Evolutionary conservation across 2,113 vertebrate species (phyloP), one percentile per base, ranked within the genome.

Genomic region (Muntiacus reevesi): DNA sequence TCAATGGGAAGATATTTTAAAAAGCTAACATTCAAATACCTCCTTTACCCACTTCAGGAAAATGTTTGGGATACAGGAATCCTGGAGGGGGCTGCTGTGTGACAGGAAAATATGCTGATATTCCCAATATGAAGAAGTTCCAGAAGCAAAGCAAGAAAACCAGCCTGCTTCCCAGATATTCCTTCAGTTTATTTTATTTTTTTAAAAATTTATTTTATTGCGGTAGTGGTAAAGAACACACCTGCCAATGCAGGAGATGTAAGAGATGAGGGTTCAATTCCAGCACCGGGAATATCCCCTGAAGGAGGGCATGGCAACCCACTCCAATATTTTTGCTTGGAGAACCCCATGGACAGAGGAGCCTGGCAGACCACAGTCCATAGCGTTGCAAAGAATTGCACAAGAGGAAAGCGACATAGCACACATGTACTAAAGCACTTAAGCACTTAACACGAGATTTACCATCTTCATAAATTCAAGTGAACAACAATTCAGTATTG

Each of bases 1-100:
- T 79, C 57, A 85, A 50, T 57, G 90, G 43, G 57, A 89, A 87
- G 71, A 87, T 60, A 92, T 78, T 45, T 93, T 59, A 27, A 62
- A 91, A 96, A n/a, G 21, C 28, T 45, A 82, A 33, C 40, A 55
- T 85, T 91, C 33, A 55, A 67, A 88, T 47, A 36, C 12, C 27
- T 76, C n/a, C 21, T 84, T 36, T 60, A 83, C 33, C 59, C 3
- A 93, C 23, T 50, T 71, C 11, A 45, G 15, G 1, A 15, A 97
- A 45, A 13, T 71, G 76, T 92, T 87, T 50, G 50, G 17, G 12
- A 36, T 52, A 40, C 30, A 71, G 36, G 95, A 71, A 47, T 87
- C 40, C 40, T 6, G 25, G 23, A 15, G 11, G 1, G 33, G 14
- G 28, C 3, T 0, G 4, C 19, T 43, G 40, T 92, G 23, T 3